Base-by-base conservation (phyloP, 1,140 invertebrate genomes). In the Bombus balteatus region DNA sequence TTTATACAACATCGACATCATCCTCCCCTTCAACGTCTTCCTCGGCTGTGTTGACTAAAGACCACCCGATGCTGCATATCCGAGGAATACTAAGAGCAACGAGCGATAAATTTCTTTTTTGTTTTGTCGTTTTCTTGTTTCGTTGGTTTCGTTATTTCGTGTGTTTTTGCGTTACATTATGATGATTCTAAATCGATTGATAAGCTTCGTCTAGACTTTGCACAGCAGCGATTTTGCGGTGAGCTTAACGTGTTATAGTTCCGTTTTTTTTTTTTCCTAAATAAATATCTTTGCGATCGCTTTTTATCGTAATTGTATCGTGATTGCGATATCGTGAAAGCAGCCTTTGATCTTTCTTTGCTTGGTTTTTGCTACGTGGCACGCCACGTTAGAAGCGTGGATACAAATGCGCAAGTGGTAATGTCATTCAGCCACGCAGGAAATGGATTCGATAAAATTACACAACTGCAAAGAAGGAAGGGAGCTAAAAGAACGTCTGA, bases 51-150 rank as follows among this genome's bases (percentile, higher is more conserved):
- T n/a, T 47, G 82, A 43, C 66, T 84, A 78, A 79, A 43, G 22
- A 70, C 82, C 82, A 34, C 65, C 43, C 82, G 82, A 79, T 57
- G 82, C 74, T 79, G 82, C 65, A 4, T 78, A 25, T 57, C 75
- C 82, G 75, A 78, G 75, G 82, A 8, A 79, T 79, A 84, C 82
- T 84, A 79, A 78, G 82, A 84, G 75, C 75, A 84, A 84, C 82
- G 82, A 78, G 47, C 65, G 65, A 70, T 75, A 66, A 65, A n/a
- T 32, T 68, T 76, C n/a, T 18, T 75, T 83, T 73, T 75, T 66
- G 15, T 66, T 53, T 37, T 37, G 39, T 37, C 22, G 22, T 65
- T 62, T 53, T 43, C 32, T 74, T 18, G 32, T 37, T 71, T 62
- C 53, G 4, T 37, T 43, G 53, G 5, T 68, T 71, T 70, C 43